phyloP scores from a whole-genome alignment of 2,113 vertebrate genomes.

The Noturus placidus region DNA sequence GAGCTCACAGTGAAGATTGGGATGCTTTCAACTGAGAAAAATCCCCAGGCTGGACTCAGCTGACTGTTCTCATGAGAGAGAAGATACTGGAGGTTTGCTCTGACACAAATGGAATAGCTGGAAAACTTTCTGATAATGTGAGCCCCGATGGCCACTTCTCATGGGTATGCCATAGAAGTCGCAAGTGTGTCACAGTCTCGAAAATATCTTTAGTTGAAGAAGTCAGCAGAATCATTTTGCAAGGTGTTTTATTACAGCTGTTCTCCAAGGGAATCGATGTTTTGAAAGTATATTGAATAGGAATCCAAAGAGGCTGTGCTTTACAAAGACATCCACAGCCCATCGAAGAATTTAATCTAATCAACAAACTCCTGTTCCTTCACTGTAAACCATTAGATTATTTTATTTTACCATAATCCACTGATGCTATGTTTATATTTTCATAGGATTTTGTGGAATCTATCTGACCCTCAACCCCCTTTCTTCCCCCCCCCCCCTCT shows the following conservation, averaged over 20 bases:
- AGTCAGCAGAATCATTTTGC: neutral
- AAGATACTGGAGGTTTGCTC: neutral
- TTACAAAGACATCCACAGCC: neutral
- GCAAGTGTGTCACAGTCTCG: neutral
- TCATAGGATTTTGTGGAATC: neutral
- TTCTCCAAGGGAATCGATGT: neutral
- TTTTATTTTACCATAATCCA: neutral
- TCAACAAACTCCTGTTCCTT: slow-evolving; percentile 2
- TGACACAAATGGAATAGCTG: neutral
- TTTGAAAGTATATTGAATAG: neutral
- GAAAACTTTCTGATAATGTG: slow-evolving; percentile 19
- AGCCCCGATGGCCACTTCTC: neutral
- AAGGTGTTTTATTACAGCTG: neutral
- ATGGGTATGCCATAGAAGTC: neutral
- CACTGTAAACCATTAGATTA: neutral
- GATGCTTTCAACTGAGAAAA: neutral
- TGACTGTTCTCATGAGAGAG: neutral
- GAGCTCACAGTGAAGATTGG: slow-evolving; percentile 24
- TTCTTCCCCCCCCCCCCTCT: neutral
- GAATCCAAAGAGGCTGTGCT: neutral
- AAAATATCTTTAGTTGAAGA: neutral
- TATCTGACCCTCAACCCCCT: neutral
- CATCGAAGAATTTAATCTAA: neutral
- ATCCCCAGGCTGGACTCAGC: neutral
- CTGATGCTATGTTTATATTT: slow-evolving; percentile 8